Percentiles rank a stretch among this genome's conserved stretches.
Conservation (phyloP, 2,888 invertebrate species). For the Aproaerema taeniolella region DNA sequence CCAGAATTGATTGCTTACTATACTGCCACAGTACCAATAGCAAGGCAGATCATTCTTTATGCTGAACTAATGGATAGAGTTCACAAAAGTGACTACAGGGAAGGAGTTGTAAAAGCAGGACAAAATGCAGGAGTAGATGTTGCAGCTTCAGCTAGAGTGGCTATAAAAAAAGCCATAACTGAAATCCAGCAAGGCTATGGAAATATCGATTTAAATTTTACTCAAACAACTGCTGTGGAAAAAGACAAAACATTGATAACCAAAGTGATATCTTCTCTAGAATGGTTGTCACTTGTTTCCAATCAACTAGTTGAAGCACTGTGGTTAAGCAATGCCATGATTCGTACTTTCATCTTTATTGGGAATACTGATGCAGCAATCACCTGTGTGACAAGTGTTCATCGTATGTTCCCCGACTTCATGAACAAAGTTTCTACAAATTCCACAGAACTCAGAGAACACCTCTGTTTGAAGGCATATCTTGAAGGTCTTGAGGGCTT, state of each 20-base stretch:
- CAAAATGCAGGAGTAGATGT: constrained; percentile 87
- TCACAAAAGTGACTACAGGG: constrained; percentile 80
- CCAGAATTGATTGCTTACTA: constrained; percentile 91
- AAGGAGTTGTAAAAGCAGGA: constrained; percentile 83
- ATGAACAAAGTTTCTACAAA: constrained; percentile 52
- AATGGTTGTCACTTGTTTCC: constrained; percentile 90
- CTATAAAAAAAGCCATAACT: constrained; percentile 84
- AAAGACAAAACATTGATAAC: constrained; percentile 60
- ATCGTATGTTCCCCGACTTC: constrained; percentile 56
- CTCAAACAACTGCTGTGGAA: constrained; percentile 80
- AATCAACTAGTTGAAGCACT: constrained; percentile 88
- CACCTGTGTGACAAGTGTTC: constrained; percentile 76
- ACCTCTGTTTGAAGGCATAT: constrained; percentile 92
- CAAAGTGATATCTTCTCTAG: constrained; percentile 79
- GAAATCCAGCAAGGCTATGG: constrained; percentile 67
- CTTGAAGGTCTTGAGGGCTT: constrained; percentile 92
- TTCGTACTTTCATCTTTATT: constrained; percentile 88
- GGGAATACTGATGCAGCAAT: constrained; percentile 90
- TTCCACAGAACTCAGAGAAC: constrained; percentile 82
- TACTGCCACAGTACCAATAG: constrained; percentile 84
- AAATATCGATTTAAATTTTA: constrained; percentile 76
- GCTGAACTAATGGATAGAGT: constrained; percentile 83
- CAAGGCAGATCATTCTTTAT: constrained; percentile 75
- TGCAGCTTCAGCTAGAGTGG: constrained; percentile 88
- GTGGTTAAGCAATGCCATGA: constrained; percentile 92